Evolutionary conservation across 2,797 vertebrate genomes (phyloP).

Genomic region (Pelodytes ibericus): DNA sequence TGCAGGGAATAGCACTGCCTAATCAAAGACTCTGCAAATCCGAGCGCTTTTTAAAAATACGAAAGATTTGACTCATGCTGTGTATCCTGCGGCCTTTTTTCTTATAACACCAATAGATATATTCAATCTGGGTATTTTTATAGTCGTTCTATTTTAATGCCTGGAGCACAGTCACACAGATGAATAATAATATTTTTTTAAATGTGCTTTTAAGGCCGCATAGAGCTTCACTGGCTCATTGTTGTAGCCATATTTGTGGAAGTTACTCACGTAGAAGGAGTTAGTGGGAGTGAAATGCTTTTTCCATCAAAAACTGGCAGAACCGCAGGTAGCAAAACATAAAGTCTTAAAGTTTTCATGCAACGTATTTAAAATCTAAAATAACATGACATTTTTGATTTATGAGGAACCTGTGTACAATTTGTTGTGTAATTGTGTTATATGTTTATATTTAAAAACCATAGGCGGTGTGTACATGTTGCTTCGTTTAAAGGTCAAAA

Average conservation of each 20-base stretch:
- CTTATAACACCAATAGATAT: conserved; percentile 15
- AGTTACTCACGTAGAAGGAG: not conserved
- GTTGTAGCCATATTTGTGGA: not conserved
- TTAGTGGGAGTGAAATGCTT: not conserved
- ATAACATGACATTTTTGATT: too few species aligned
- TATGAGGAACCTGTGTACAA: too few species aligned
- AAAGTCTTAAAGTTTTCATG: too few species aligned
- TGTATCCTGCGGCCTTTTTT: not conserved
- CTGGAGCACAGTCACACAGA: conserved; percentile 10
- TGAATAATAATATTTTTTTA: conserved; percentile 12
- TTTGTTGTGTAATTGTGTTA: too few species aligned
- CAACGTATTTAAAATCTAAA: too few species aligned
- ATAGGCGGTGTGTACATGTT: too few species aligned
- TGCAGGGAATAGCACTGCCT: conserved; percentile 20
- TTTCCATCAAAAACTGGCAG: too few species aligned
- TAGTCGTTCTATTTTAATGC: conserved; percentile 7
- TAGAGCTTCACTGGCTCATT: not conserved
- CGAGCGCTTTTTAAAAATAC: conserved; percentile 22
- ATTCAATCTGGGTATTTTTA: conserved; percentile 35
- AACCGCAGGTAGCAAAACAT: too few species aligned
- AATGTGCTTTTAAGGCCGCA: not conserved
- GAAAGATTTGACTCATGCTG: conserved; percentile 30
- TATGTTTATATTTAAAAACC: too few species aligned
- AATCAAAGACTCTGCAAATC: conserved; percentile 37
- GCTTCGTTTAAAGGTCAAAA: too few species aligned